Evolutionary conservation across 2,888 invertebrate species (phyloP), one percentile per base, ranked within the genome.

Genomic region (Luffia ferchaultella): DNA sequence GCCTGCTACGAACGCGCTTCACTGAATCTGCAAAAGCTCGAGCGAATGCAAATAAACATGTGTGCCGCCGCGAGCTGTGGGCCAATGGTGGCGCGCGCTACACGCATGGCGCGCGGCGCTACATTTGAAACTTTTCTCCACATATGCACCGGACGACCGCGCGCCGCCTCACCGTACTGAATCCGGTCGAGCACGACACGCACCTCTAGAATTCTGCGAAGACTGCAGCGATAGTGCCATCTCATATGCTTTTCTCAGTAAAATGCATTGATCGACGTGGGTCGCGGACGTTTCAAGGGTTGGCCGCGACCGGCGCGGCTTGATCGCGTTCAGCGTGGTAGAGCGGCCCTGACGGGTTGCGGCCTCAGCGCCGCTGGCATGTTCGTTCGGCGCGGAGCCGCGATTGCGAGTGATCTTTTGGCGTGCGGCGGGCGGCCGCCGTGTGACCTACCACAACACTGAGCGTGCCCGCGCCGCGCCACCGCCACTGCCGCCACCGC

Each of bases 361-460:
- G 18, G 20, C 40, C 46, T 42, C 50, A 15, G 18, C 45, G 41
- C 50, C 59, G 64, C 56, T 66, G 64, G 66, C 71, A 77, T 76
- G 78, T 76, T 73, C 65, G 65, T 60, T 63, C 70, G 68, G 61
- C 66, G 62, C 70, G 71, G 65, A 64, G 70, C 74, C 74, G 67
- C 70, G 75, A 68, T 65, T 57, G 68, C 64, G 70, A 74, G 67
- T 77, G 73, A 64, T 58, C 58, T 50, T 55, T 52, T 60, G 62
- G 65, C 64, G 67, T 69, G 64, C 62, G 65, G 67, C 76, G 72
- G 64, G 71, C 73, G 68, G 68, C 61, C 72, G 67, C 67, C 59
- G 64, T 67, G 76, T 82, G 87, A 87, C 88, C 88, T 88, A 87
- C 87, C 87, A 87, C 87, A 88, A 87, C 85, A 88, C 87, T 79